Conservation (phyloP, 1,140 invertebrate species). For the Drosophila biarmipes region DNA sequence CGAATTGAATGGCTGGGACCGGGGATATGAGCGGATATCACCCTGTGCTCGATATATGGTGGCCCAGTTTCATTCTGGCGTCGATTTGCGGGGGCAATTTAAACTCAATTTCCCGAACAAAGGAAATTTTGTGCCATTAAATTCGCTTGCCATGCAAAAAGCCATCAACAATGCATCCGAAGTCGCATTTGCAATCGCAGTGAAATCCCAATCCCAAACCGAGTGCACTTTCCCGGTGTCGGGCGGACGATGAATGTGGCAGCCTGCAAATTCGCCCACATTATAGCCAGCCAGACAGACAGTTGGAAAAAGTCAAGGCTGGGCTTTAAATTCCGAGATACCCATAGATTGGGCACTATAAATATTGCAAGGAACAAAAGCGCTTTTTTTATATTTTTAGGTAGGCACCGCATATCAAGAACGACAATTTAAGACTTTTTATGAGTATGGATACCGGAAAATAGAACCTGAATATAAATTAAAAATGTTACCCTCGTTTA, state of each 20-base stretch:
- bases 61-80: constrained; percentile 17
- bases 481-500: no score
- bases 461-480: no score
- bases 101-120: constrained; percentile 65
- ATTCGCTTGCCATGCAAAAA: constrained; percentile 53
- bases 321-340: background rate
- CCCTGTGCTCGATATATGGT: constrained; percentile 4
- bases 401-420: no score
- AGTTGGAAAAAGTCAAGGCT: constrained; percentile 6
- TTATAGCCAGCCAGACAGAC: constrained; percentile 11
- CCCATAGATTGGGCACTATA: background rate
- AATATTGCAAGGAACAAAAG: background rate
- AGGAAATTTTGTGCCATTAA: constrained; percentile 61
- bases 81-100: constrained; percentile 46
- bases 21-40: constrained; percentile 20
- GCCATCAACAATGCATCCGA: constrained; percentile 49
- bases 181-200: constrained; percentile 11
- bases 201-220: constrained; percentile 12
- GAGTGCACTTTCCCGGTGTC: constrained; percentile 35
- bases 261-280: constrained; percentile 9
- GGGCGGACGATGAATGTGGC: constrained; percentile 42
- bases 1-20: background rate
- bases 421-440: no score
- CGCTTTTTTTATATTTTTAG: background rate
- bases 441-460: no score